Base-by-base conservation (phyloP, 1,140 invertebrate genomes). In the Helicoverpa armigera region DNA sequence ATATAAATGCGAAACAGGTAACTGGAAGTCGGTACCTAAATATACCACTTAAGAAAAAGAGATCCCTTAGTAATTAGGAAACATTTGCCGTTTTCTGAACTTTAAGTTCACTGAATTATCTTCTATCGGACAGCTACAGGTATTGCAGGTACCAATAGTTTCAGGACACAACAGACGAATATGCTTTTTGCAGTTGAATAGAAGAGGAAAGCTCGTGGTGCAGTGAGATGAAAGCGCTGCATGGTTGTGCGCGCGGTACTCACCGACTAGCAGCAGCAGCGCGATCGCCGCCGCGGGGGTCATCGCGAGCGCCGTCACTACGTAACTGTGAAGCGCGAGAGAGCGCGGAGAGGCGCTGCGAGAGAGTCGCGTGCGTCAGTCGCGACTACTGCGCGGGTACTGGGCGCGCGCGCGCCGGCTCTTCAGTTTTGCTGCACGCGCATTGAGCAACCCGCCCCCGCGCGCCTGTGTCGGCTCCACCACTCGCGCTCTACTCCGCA, bases 261-360 rank as follows among this genome's bases (percentile, higher is more conserved):
- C 63, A 86, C 83, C 85, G 50, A 86, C 10, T 16, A 82, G 58
- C 35, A 82, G 77, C 81, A 86, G 77, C 81, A 86, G 83, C 81
- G 80, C 67, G 7, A 83, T 35, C 72, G 85, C 83, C 70, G 75
- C 69, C 75, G 72, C 79, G 50, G 76, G 56, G 13, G 72, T 23
- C 74, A 76, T 76, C 43, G 74, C 86, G 76, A 23, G 18, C 29
- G 60, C 9, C 35, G 29, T 18, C 31, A 50, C 50, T 50, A 23
- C 50, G 50, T 72, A 11, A 67, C 75, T 51, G 65, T 50, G 18
- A 16, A 50, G n/a, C 16, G 54, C 65, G 53, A 53, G 51, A 16
- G 63, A 76, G 48, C 53, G 63, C 3, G 54, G 63, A 16, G 53
- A 43, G 35, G 35, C 35, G 35, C 35, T 50, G 35, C 29, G 31